phyloP scores from a whole-genome alignment of 2,888 invertebrate genomes.

The Morpho deidamia region DNA sequence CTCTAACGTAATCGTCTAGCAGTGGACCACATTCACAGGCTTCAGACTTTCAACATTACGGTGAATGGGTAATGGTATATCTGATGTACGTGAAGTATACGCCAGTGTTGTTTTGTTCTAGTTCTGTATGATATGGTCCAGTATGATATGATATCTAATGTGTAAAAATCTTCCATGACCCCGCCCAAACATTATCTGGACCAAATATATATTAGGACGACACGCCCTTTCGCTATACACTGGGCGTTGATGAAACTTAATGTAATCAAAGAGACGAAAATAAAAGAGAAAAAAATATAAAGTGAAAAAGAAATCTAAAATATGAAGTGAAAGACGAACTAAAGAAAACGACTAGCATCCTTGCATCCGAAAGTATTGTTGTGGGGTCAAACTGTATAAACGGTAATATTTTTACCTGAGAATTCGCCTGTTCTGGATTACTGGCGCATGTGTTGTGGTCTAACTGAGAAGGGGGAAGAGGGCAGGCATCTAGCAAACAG shows the following conservation, averaged over 20 bases:
- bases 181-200: conserved; percentile 32
- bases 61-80: conserved; percentile 66
- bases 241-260: conserved; percentile 65
- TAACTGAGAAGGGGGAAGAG: conserved; percentile 91
- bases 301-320: conserved; percentile 65
- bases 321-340: conserved; percentile 72
- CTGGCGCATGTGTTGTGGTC: conserved; percentile 89
- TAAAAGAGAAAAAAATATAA: conserved; percentile 53
- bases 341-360: conserved; percentile 66
- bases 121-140: conserved; percentile 66
- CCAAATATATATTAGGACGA: conserved; percentile 37
- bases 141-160: conserved; percentile 67
- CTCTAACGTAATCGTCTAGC: conserved; percentile 52
- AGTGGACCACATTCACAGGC: conserved; percentile 66
- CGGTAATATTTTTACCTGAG: conserved; percentile 80
- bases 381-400: conserved; percentile 71
- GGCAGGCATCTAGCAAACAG: conserved; percentile 97
- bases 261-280: conserved; percentile 46
- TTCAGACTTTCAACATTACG: conserved; percentile 62
- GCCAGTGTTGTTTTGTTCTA: conserved; percentile 69
- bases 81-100: conserved; percentile 74
- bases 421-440: conserved; percentile 84
- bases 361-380: conserved; percentile 73
- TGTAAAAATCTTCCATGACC: conserved; percentile 43
- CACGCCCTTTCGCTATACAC: conserved; percentile 51